These are phyloP conservation scores for Synanthedon formicaeformis DNA, from an alignment of 2,888 invertebrate species.

Conservation along the genomic window DNA sequence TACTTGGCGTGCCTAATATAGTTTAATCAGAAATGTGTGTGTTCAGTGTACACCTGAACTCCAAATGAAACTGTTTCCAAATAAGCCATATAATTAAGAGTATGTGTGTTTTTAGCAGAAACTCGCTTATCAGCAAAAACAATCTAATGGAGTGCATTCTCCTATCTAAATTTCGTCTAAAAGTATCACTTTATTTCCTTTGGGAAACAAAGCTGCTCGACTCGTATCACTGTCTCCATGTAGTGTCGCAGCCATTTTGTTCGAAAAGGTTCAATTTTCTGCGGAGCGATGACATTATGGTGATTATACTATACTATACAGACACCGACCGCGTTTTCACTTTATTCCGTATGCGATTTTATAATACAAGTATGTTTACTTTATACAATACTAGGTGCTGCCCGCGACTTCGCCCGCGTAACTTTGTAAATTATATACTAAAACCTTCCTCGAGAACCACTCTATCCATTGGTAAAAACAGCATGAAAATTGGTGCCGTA, in stretches of 20 bases:
- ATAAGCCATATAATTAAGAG: background rate
- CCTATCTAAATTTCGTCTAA: constrained; percentile 8
- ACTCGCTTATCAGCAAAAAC: background rate
- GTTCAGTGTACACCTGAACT: too few species aligned
- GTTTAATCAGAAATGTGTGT: too few species aligned
- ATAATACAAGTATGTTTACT: too few species aligned
- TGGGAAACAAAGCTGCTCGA: constrained; percentile 10
- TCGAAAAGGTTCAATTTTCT: constrained; percentile 39
- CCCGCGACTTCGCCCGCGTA: too few species aligned
- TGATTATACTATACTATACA: constrained; percentile 24
- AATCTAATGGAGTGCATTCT: constrained; percentile 1
- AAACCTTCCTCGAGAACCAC: too few species aligned
- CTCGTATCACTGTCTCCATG: constrained; percentile 12
- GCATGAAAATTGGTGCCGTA: too few species aligned
- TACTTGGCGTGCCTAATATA: too few species aligned
- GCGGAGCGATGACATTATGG: constrained; percentile 44
- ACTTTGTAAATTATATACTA: too few species aligned
- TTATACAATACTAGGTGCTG: too few species aligned
- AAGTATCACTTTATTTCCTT: constrained; percentile 21
- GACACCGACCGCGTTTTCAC: too few species aligned
- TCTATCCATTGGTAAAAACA: too few species aligned
- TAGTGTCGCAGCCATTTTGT: constrained; percentile 33
- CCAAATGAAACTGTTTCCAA: background rate
- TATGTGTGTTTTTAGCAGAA: constrained; percentile 1
- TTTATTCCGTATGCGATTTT: too few species aligned